Base-by-base conservation (phyloP, 2,888 invertebrate genomes). In the Dorcus parallelipipedus region DNA sequence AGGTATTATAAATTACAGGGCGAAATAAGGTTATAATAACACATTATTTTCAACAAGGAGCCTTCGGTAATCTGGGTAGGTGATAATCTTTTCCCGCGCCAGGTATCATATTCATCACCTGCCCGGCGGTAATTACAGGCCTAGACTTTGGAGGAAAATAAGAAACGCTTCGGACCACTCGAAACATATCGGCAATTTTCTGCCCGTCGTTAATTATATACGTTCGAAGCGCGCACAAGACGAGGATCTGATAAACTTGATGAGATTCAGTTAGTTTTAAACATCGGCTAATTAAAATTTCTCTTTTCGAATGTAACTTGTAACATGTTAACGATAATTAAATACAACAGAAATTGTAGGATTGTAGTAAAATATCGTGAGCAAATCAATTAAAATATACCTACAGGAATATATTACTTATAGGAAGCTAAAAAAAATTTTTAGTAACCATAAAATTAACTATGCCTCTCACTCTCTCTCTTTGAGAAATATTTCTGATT, bases 41-140 rank as follows among this genome's bases (percentile, higher is more conserved):
- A 53, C 52, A 53, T 53, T 49, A 49, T 53, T 58, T 47, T 57
- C 58, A 53, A 49, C 49, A 53, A 58, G 58, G 23, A 53, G 58
- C 53, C 53, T 42, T 42, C 38, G 38, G 53, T 53, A 53, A 58
- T 56, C 50, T 56, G 51, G 45, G 43, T 56, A 63, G 63, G 63
- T 63, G 63, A 58, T 63, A 63, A 63, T 63, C 60, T 63, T 58
- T 63, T 60, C 49, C 60, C 63, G 56, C 63, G 60, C 56, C 63
- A 63, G 63, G 63, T 60, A 60, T 60, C 62, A 62, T 62, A 60
- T 62, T 64, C 64, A 62, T 62, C 64, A 64, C 64, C 64, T 64
- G 64, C 64, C 57, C 59, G 59, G 55, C 59, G 52, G 61, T 63
- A 63, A 63, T 63, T 63, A 63, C 57, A 62, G 54, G 59, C 59